phyloP scores from a whole-genome alignment of 2,888 invertebrate species.

The Nomada fabriciana region DNA sequence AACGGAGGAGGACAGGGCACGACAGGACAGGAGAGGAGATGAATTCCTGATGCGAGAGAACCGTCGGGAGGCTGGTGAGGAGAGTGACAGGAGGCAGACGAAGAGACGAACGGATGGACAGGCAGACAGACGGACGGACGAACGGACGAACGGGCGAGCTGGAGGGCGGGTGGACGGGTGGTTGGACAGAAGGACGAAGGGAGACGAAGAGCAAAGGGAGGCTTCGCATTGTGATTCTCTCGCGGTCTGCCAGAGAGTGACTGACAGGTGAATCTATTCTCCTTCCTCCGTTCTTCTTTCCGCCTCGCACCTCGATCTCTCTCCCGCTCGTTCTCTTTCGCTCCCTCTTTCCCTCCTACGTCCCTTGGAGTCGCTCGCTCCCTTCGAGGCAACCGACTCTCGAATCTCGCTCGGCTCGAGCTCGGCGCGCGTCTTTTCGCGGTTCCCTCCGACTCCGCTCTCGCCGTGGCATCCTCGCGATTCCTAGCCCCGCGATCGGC shows the following conservation, averaged over 20 bases:
- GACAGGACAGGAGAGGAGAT: constrained; percentile 73
- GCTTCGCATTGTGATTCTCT: constrained; percentile 82
- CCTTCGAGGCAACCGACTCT: constrained; percentile 61
- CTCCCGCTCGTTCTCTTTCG: constrained; percentile 42
- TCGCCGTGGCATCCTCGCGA: neutral
- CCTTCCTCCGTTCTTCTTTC: constrained; percentile 69
- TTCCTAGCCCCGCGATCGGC: neutral
- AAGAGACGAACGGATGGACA: constrained; percentile 81
- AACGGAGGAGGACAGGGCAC: constrained; percentile 70
- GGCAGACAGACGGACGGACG: constrained; percentile 77
- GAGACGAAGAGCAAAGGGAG: constrained; percentile 69
- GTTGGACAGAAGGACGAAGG: constrained; percentile 74
- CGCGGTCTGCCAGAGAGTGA: constrained; percentile 82
- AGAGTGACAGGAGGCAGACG: constrained; percentile 81
- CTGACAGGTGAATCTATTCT: constrained; percentile 83
- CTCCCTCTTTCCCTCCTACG: constrained; percentile 36
- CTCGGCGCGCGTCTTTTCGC: constrained; percentile 11
- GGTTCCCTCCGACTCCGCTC: neutral
- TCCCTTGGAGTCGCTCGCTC: constrained; percentile 28
- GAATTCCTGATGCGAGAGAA: constrained; percentile 74
- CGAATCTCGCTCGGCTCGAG: constrained; percentile 11
- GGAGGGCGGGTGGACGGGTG: constrained; percentile 67
- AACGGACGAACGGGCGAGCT: constrained; percentile 72
- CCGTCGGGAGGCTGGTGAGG: constrained; percentile 78
- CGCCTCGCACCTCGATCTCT: constrained; percentile 3